A percentile compares a stretch with the other conserved stretches of the same genome.
phyloP scores from a whole-genome alignment of 2,113 vertebrate genomes.

The Chamaetylas fuelleborni region DNA sequence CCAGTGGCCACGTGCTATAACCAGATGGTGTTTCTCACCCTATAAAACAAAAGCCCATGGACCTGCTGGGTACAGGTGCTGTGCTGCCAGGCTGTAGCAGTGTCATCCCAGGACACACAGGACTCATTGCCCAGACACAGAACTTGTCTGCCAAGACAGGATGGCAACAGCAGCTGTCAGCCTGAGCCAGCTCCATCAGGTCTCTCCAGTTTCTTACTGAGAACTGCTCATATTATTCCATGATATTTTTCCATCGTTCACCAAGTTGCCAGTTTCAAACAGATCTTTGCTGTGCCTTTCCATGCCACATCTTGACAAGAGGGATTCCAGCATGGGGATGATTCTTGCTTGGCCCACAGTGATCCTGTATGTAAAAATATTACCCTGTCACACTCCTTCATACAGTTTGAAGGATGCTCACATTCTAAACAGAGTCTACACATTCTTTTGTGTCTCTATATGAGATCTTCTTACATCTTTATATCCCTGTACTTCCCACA shows the following conservation, averaged over 20 bases:
- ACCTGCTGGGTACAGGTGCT: not conserved
- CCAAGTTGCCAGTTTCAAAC: not conserved
- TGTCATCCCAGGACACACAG: not conserved
- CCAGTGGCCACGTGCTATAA: not conserved
- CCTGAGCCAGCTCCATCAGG: not conserved
- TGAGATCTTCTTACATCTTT: not conserved
- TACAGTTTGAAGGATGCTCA: not conserved
- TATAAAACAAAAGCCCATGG: not conserved
- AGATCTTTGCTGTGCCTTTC: not conserved
- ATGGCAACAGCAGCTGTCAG: not conserved
- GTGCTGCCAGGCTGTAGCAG: not conserved
- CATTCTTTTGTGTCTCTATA: not conserved
- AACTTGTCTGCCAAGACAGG: not conserved
- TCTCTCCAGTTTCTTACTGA: not conserved
- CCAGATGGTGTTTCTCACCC: not conserved
- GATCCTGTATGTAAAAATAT: not conserved
- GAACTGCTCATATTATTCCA: not conserved
- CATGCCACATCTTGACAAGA: not conserved
- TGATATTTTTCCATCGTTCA: not conserved
- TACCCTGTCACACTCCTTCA: fast-evolving
- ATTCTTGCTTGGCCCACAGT: not conserved
- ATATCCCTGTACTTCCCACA: not conserved
- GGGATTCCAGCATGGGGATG: not conserved
- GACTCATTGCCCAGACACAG: not conserved
- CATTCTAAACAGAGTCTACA: not conserved